Base-by-base conservation (phyloP, 1,140 invertebrate species). In the Aphis craccivora region DNA sequence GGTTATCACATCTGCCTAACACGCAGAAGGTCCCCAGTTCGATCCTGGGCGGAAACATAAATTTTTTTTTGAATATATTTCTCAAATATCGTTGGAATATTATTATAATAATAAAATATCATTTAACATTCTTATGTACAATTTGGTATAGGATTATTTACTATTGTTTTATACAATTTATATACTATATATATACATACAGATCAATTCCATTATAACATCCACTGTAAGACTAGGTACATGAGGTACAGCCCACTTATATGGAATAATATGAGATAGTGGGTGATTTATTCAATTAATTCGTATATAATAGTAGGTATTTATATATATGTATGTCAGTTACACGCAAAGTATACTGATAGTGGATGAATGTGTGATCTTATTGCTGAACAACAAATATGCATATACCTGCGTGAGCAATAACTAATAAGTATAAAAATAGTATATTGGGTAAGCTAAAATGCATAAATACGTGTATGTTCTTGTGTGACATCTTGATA, bases 1-100 rank as follows among this genome's bases (percentile, higher is more conserved):
- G 95, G 95, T 95, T 95, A 95, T 95, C 95, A 95, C 94, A 94
- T 95, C 94, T 95, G 95, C 95, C 94, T 95, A 94, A 95, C 95
- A 95, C 95, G 95, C 95, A 95, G 94, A 95, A 95, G 95, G 95
- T 95, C 94, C 94, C 94, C 94, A 94, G 94, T 95, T 95, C 94
- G 94, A 95, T 95, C 94, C 94, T 94, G 94, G 94, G 94, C 94
- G 94, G 94, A 95, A 95, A 94, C 94, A 95, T 60, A 8, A 37
- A 81, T n/a, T 60, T 91, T 94, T 91, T 91, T 45, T 45, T 84
- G 22, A 2, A 9, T 60, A 30, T 30, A 51, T 67, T 67, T 67
- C 8, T 18, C 7, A 30, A 67, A 67, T 67, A n/a, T 67, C n/a
- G 11, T 30, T 67, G 0, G 2, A 60, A 30, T 67, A 30, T 51